Conservation (phyloP, 1,140 invertebrate species). For the Pseudomyrmex cubaensis region DNA sequence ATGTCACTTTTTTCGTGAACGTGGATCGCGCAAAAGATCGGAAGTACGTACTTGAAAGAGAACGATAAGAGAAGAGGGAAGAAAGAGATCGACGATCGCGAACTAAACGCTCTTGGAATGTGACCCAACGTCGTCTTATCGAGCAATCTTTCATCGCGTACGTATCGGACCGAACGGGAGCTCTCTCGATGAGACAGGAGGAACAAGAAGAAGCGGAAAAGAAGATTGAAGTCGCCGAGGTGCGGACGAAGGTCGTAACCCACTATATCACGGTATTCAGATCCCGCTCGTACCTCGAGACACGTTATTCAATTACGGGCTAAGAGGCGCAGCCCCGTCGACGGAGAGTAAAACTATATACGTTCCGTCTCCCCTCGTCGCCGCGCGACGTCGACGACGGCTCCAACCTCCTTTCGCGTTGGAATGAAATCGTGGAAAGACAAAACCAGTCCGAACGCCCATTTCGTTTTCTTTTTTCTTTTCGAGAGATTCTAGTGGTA, state of each 20-base stretch:
- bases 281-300: slow-evolving; percentile 74
- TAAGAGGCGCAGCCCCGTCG: slow-evolving; percentile 76
- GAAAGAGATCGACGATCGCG: not conserved
- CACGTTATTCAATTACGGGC: slow-evolving; percentile 81
- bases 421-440: slow-evolving; percentile 75
- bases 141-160: slow-evolving; percentile 63
- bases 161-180: slow-evolving; percentile 56
- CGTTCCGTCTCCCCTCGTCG: slow-evolving; percentile 65
- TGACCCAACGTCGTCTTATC: slow-evolving; percentile 48
- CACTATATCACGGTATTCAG: slow-evolving; percentile 74
- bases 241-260: slow-evolving; percentile 63
- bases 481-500: slow-evolving; percentile 50
- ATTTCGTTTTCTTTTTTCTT: slow-evolving; percentile 34
- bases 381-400: slow-evolving; percentile 57
- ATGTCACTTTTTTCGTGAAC: slow-evolving; percentile 2
- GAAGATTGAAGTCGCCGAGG: slow-evolving; percentile 64
- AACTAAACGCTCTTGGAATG: slow-evolving; percentile 36
- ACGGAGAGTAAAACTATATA: slow-evolving; percentile 66
- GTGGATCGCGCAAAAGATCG: not conserved
- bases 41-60: slow-evolving; percentile 22
- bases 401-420: slow-evolving; percentile 58
- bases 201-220: slow-evolving; percentile 43
- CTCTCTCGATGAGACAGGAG: not conserved
- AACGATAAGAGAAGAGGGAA: too few species aligned
- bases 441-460: slow-evolving; percentile 70